Evolutionary conservation across 2,888 invertebrate species (phyloP).

Genomic region (Agrochola litura): DNA sequence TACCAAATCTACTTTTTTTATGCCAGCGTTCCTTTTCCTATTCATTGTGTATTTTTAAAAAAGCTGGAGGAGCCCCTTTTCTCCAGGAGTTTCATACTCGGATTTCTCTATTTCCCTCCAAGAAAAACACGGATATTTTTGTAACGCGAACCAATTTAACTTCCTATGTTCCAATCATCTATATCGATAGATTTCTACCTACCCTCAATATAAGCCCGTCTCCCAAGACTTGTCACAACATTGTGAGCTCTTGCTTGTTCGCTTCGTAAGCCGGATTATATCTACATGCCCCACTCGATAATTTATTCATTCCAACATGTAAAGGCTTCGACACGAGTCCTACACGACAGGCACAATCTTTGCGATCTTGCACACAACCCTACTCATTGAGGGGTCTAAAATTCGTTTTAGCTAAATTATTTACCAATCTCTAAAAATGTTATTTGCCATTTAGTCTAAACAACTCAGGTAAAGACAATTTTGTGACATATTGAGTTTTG

Average conservation of each 20-base stretch:
- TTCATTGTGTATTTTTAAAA: neutral
- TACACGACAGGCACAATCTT: constrained; percentile 35
- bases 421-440: neutral
- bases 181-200: neutral
- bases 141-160: neutral
- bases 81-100: too few species aligned
- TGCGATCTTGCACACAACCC: constrained; percentile 23
- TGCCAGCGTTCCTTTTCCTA: neutral
- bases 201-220: constrained; percentile 4
- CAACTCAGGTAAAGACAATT: too few species aligned
- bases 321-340: constrained; percentile 22
- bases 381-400: constrained; percentile 6
- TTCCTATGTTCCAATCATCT: neutral
- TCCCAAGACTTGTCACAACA: constrained; percentile 22
- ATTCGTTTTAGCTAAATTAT: constrained; percentile 1
- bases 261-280: constrained; percentile 50
- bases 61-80: neutral
- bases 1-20: neutral
- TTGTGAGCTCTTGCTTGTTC: constrained; percentile 34
- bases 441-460: neutral
- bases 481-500: neutral
- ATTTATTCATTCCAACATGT: constrained; percentile 54
- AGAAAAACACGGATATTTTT: neutral
- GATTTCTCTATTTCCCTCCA: neutral
- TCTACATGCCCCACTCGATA: constrained; percentile 38